Percentiles rank a stretch among this genome's conserved stretches.
Conservation (phyloP, 2,888 invertebrate species). For the Neoaliturus tenellus region DNA sequence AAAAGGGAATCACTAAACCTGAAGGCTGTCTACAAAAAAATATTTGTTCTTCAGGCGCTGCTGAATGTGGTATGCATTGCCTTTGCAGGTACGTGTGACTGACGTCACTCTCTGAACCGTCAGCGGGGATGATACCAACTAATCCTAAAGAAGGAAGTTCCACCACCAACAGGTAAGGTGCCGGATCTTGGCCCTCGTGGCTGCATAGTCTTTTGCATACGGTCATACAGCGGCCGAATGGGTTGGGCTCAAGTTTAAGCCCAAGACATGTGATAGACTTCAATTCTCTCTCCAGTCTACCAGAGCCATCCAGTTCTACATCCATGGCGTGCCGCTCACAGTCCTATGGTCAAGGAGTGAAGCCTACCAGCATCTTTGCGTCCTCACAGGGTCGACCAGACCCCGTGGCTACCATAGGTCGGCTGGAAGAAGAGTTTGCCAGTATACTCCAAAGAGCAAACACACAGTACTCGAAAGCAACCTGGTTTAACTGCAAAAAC, state of each 20-base stretch:
- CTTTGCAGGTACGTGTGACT: too few species aligned
- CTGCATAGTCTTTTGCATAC: constrained; percentile 17
- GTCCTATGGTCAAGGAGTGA: not conserved
- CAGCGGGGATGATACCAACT: too few species aligned
- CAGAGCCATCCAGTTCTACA: not conserved
- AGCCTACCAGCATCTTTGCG: not conserved
- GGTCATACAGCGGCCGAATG: not conserved
- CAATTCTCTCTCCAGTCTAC: not conserved
- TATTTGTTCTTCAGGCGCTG: not conserved
- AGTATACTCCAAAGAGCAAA: too few species aligned
- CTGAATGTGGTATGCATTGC: not conserved
- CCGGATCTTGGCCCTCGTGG: constrained; percentile 54
- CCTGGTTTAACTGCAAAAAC: not conserved
- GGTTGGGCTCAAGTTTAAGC: too few species aligned
- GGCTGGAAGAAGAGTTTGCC: not conserved
- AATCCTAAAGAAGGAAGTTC: too few species aligned
- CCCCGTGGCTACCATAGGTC: not conserved
- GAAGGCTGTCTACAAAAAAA: constrained; percentile 54
- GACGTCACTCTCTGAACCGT: too few species aligned
- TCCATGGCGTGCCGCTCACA: not conserved
- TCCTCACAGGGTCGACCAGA: not conserved
- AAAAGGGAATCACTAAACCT: constrained; percentile 54
- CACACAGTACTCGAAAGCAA: too few species aligned
- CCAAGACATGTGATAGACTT: too few species aligned
- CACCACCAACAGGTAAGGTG: too few species aligned